Base-by-base conservation (phyloP, 2,888 invertebrate species). In the Beris morrisii region DNA sequence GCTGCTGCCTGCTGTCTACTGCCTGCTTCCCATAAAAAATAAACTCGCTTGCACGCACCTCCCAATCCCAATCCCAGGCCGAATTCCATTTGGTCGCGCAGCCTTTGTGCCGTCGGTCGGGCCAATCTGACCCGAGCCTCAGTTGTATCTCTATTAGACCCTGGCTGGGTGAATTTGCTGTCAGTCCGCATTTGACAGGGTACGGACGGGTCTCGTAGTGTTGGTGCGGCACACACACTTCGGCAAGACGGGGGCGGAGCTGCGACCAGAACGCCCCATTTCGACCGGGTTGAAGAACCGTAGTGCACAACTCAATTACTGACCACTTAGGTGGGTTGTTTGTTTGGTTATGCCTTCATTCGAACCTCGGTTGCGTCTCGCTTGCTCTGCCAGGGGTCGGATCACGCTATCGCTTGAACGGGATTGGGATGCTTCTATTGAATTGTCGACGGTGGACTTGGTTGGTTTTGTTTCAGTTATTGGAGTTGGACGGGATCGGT, bases 71-170 rank as follows among this genome's bases (percentile, higher is more conserved):
- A 59, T 50, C 61, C 38, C 31, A 46, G 48, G 30, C 58, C 48
- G 31, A 31, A 59, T 59, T 7, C 9, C 58, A 7, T 31, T 31
- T 64, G 58, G 46, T 52, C 48, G 46, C 61, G 45, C 38, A 46
- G 67, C 57, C 66, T 43, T 52, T 32, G 46, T 58, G 45, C 38
- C 55, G 67, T 64, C 66, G 66, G 67, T 58, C 58, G 52, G 64
- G 22, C 50, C 59, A 59, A 48, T 38, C 61, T 61, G 61, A 61
- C 61, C 50, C 50, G 55, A 58, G 50, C 13, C 30, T 11, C 32
- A 38, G 65, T 53, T 56, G 66, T 68, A 68, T 68, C 66, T 68
- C 46, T 66, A 68, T 68, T 64, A 68, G 55, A 2, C n/a, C 30
- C 11, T n/a, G 53, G 50, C 38, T 13, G 38, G 7, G 45, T 9